Percentiles rank a stretch among this genome's conserved stretches.
Evolutionary conservation across 2,888 invertebrate species (phyloP).

Genomic region (Caenorhabditis parvicauda): DNA sequence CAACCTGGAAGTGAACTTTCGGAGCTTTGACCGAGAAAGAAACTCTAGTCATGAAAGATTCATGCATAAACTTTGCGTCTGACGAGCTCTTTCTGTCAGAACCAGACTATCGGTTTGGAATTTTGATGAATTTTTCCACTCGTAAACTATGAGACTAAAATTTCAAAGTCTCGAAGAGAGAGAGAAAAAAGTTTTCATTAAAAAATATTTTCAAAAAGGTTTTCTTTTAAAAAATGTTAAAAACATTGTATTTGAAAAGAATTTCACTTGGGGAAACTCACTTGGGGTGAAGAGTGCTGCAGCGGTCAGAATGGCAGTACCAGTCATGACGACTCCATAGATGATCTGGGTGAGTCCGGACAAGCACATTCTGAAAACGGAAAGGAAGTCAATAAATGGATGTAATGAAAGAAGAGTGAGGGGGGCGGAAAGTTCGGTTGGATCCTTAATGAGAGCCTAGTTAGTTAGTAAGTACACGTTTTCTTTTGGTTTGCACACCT

Average conservation of each 20-base stretch:
- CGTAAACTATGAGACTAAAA: no score
- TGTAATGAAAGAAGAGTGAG: neutral
- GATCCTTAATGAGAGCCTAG: no score
- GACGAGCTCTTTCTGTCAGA: no score
- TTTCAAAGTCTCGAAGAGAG: no score
- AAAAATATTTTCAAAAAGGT: neutral
- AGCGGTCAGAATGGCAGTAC: slow-evolving; percentile 26
- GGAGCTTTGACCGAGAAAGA: neutral
- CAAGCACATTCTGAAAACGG: slow-evolving; percentile 24
- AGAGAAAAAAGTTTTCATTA: neutral
- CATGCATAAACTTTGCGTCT: no score
- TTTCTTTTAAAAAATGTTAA: no score
- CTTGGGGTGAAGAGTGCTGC: slow-evolving; percentile 39
- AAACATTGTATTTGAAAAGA: no score
- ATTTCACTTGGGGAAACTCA: no score
- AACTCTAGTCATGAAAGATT: neutral
- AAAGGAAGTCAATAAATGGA: neutral
- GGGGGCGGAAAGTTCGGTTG: neutral
- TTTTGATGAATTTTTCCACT: neutral
- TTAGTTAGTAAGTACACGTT: no score
- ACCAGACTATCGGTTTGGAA: no score
- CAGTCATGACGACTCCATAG: slow-evolving; percentile 37
- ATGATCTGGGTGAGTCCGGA: slow-evolving; percentile 39
- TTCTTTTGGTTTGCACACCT: no score
- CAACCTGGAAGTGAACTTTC: neutral